These are phyloP conservation scores for Seladonia tumulorum DNA, from an alignment of 2,888 invertebrate genomes.

Conservation along the genomic window DNA sequence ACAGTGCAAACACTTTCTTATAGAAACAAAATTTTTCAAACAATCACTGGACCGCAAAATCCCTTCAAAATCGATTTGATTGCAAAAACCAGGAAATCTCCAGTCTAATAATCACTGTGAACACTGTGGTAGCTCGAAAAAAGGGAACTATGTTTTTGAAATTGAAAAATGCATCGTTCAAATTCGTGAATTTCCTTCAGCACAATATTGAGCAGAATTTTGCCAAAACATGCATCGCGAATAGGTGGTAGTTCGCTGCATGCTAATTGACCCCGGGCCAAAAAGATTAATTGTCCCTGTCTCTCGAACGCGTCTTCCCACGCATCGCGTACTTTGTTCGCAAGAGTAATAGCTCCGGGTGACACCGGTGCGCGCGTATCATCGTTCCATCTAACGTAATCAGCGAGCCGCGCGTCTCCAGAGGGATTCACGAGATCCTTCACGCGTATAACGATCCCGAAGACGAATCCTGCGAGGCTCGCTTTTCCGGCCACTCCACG, in stretches of 20 bases:
- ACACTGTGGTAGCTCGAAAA: too few relatives aligned
- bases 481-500: slow-evolving; percentile 37
- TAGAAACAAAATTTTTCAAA: too few relatives aligned
- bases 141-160: too few relatives aligned
- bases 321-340: neutral
- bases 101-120: too few relatives aligned
- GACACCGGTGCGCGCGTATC: slow-evolving; percentile 10
- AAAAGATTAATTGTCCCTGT: neutral
- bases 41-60: too few relatives aligned
- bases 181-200: neutral
- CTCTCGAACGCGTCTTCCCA: neutral
- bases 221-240: neutral
- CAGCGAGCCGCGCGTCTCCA: slow-evolving; percentile 5
- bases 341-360: neutral
- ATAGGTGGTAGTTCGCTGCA: neutral
- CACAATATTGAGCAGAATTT: neutral
- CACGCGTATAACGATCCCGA: slow-evolving; percentile 29
- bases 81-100: too few relatives aligned
- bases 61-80: too few relatives aligned
- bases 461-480: slow-evolving; percentile 34
- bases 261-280: neutral
- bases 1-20: too few relatives aligned
- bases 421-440: slow-evolving; percentile 20
- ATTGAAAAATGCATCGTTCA: too few relatives aligned
- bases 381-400: slow-evolving; percentile 31